Percentiles rank a stretch among this genome's conserved stretches.
Evolutionary conservation across 2,797 vertebrate genomes (phyloP).

Genomic region (Ambastaia sidthimunki): DNA sequence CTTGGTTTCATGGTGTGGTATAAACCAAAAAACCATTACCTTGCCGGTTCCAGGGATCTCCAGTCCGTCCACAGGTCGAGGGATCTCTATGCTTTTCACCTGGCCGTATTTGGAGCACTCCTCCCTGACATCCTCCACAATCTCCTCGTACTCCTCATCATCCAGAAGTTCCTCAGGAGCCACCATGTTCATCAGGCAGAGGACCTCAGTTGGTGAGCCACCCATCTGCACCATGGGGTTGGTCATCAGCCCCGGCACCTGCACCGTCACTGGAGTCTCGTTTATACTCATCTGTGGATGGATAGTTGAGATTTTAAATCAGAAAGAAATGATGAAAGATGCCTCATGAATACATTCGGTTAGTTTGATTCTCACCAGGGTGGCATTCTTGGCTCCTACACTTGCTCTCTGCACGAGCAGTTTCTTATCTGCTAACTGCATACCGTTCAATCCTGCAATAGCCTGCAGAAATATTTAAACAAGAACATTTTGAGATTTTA

Average conservation of each 20-base stretch:
- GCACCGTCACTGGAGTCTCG: conserved; percentile 93
- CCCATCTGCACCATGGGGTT: conserved; percentile 92
- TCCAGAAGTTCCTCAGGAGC: conserved; percentile 91
- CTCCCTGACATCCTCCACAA: conserved; percentile 90
- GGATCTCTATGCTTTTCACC: conserved; percentile 94
- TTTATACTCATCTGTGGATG: conserved; percentile 87
- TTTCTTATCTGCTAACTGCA: conserved; percentile 96
- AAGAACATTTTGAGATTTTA: not conserved
- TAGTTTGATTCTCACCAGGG: conserved; percentile 80
- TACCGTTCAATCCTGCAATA: conserved; percentile 91
- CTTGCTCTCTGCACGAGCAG: conserved; percentile 93
- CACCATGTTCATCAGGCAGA: conserved; percentile 98
- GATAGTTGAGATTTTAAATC: not conserved
- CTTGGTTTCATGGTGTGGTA: not conserved
- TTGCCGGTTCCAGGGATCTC: conserved; percentile 92
- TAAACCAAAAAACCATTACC: conserved; percentile 67
- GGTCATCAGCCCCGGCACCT: conserved; percentile 91
- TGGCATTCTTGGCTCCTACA: conserved; percentile 93
- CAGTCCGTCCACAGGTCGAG: conserved; percentile 89
- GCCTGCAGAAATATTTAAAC: conserved; percentile 72
- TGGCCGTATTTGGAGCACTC: conserved; percentile 94
- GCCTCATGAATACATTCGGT: not conserved
- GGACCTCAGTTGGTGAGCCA: conserved; percentile 89
- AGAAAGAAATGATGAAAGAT: not conserved
- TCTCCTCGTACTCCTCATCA: conserved; percentile 94